Evolutionary conservation across 2,113 vertebrate genomes (phyloP), one percentile per base, ranked within the genome.

Genomic region (Sapajus apella): DNA sequence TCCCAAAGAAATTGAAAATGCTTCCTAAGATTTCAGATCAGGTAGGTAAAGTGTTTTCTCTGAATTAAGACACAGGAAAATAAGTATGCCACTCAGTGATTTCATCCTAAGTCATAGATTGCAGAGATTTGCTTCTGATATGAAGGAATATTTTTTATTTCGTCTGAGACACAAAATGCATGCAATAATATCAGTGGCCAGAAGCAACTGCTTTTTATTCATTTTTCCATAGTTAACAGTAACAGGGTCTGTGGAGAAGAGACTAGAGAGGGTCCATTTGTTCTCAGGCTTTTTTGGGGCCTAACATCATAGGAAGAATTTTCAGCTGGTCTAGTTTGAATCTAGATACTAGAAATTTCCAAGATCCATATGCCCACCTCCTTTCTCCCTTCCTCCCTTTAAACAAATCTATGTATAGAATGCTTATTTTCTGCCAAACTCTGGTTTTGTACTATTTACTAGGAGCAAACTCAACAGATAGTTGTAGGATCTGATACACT

Each of bases 1-100:
- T 97, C 97, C 90, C 92, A 81, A 50, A 97, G 87, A 98, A 98
- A 98, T 94, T 94, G 94, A 91, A 97, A 94, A 86, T 25, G 32
- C 84, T 94, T 92, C 56, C 75, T 43, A 17, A 97, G 96, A 95
- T 97, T 98, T 97, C 87, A 95, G 95, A 91, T 93, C 89, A 87
- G 95, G 95, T 94, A 87, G 95, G 96, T 94, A 91, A 55, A 68
- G 35, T 52, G 83, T 88, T 84, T 56, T 87, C 47, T 92, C 86
- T 87, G 95, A 96, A 92, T 58, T 80, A 85, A 97, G 96, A 76
- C 72, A 58, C 77, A 30, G 61, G 93, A 37, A 96, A 97, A 55
- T 89, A 79, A 73, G 66, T 27, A 18, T 66, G 21, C 56, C 89
- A 43, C 95, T 56, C 17, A 95, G 20, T 87, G 89, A 0, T 70